Evolutionary conservation across 2,888 invertebrate species (phyloP).

Genomic region (Drosophila mettleri): DNA sequence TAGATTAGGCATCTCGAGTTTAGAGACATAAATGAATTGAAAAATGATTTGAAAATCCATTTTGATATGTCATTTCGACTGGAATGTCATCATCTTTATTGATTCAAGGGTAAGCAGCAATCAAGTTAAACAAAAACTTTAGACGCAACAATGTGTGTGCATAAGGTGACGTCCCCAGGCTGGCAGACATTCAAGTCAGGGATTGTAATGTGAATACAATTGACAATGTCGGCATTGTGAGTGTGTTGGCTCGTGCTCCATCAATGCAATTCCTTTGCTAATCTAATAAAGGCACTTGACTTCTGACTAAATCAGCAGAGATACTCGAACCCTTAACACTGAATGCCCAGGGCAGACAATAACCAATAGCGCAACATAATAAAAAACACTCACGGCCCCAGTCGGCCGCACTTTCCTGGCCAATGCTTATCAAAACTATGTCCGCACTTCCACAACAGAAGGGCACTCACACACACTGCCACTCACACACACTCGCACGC

Average conservation of each 20-base stretch:
- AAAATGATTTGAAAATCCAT: background rate
- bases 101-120: conserved; percentile 12
- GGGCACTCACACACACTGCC: conserved; percentile 32
- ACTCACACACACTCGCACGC: conserved; percentile 26
- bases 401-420: conserved; percentile 4
- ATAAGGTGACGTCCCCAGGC: background rate
- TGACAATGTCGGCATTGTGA: conserved; percentile 33
- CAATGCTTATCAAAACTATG: conserved; percentile 39
- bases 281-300: conserved; percentile 69
- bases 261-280: conserved; percentile 47
- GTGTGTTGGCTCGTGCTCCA: conserved; percentile 52
- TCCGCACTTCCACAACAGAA: conserved; percentile 37
- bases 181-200: background rate
- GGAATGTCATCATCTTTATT: background rate
- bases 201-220: conserved; percentile 8
- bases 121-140: conserved; percentile 39
- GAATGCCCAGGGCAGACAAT: conserved; percentile 48
- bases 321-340: conserved; percentile 35
- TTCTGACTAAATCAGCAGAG: conserved; percentile 32
- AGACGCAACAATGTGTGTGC: conserved; percentile 1
- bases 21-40: background rate
- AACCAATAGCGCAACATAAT: conserved; percentile 45
- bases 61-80: background rate
- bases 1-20: background rate
- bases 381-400: conserved; percentile 11